Evolutionary conservation across 1,140 invertebrate species (phyloP).

Genomic region (Apis laboriosa): DNA sequence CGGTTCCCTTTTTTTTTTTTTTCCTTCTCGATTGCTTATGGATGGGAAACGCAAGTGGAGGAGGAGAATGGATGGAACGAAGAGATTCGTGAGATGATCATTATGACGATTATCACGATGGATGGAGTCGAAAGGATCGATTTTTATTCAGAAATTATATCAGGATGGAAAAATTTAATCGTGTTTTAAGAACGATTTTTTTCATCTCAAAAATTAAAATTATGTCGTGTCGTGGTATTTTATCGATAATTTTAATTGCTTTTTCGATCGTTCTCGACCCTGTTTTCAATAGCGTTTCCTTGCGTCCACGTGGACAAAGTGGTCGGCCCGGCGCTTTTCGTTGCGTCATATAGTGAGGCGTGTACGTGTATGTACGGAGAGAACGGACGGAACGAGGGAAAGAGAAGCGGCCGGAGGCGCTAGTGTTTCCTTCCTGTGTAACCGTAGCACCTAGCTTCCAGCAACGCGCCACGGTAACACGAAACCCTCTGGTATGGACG

Average conservation of each 20-base stretch:
- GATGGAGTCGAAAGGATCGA: no score
- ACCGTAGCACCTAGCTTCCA: slow-evolving; percentile 74
- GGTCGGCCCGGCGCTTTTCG: slow-evolving; percentile 1
- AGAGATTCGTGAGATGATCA: no score
- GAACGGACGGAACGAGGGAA: slow-evolving; percentile 11
- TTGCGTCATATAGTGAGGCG: slow-evolving; percentile 41
- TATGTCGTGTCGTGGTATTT: neutral
- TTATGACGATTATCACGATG: no score
- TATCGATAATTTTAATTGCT: neutral
- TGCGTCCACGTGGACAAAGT: slow-evolving; percentile 48
- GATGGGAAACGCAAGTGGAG: no score
- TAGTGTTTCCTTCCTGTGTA: slow-evolving; percentile 80
- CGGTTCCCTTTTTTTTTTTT: neutral
- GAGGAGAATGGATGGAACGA: no score
- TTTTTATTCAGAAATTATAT: no score
- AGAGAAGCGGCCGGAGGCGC: slow-evolving; percentile 65
- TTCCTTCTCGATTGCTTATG: no score
- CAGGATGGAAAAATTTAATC: no score
- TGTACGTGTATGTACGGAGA: neutral
- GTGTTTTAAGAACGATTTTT: no score
- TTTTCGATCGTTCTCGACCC: slow-evolving; percentile 5
- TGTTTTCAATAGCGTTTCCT: slow-evolving; percentile 40
- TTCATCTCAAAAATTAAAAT: neutral
- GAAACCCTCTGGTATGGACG: slow-evolving; percentile 67
- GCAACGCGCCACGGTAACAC: slow-evolving; percentile 66